Evolutionary conservation across 2,888 invertebrate genomes (phyloP).

Genomic region (Himalopsyche anomala): DNA sequence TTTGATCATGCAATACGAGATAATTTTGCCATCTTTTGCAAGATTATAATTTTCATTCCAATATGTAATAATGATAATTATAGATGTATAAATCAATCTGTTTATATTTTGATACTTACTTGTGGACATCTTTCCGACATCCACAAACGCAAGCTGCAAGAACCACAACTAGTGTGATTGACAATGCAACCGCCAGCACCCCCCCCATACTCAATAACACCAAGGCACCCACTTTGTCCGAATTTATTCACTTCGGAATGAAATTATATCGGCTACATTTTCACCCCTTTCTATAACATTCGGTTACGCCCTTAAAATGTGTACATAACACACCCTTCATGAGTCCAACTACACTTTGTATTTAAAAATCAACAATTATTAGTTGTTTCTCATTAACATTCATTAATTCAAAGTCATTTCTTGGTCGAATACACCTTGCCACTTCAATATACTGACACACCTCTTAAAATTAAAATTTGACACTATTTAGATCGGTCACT

Average conservation of each 20-base stretch:
- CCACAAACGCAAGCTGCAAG: constrained; percentile 84
- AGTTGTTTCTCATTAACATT: neutral
- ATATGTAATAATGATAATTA: neutral
- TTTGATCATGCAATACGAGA: constrained; percentile 12
- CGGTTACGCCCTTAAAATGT: constrained; percentile 61
- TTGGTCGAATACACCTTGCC: neutral
- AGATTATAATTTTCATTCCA: neutral
- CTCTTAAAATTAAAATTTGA: constrained; percentile 49
- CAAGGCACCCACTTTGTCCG: constrained; percentile 55
- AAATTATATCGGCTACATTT: constrained; percentile 55
- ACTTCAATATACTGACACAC: constrained; percentile 52
- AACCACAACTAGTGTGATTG: constrained; percentile 74
- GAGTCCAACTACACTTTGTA: constrained; percentile 35
- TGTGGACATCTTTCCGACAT: constrained; percentile 85
- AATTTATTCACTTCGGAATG: constrained; percentile 45
- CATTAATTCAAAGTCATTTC: neutral
- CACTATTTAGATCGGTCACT: constrained; percentile 52
- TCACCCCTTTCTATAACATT: constrained; percentile 55
- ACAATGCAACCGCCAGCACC: constrained; percentile 73
- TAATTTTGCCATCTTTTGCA: neutral
- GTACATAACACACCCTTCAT: constrained; percentile 50
- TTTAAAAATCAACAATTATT: constrained; percentile 21
- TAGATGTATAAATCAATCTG: neutral
- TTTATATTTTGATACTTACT: constrained; percentile 75
- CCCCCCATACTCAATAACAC: constrained; percentile 71